phyloP scores from a whole-genome alignment of 2,888 invertebrate species.

The Drosophila anomelani region DNA sequence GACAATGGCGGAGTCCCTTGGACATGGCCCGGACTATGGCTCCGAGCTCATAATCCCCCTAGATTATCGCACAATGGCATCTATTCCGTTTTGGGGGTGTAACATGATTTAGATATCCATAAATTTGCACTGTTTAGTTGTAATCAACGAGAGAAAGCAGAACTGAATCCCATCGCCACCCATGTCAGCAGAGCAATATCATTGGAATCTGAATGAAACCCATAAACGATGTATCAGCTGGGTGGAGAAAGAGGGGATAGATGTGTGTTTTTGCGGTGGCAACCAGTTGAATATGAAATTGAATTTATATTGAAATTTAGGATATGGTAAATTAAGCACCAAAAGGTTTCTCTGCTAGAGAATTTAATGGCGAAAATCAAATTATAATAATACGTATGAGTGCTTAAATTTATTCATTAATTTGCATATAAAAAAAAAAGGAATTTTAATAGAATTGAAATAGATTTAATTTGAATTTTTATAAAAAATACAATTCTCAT shows the following conservation, averaged over 20 bases:
- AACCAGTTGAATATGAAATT: slow-evolving; percentile 71
- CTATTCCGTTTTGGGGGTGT: slow-evolving; percentile 6
- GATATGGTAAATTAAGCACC: not conserved
- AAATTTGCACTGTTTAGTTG: slow-evolving; percentile 45
- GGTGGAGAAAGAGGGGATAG: not conserved
- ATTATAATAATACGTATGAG: not conserved
- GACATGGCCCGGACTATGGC: not conserved
- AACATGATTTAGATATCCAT: slow-evolving; percentile 42
- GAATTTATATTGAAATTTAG: slow-evolving; percentile 30
- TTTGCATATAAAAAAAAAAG: not conserved
- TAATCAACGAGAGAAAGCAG: slow-evolving; percentile 55
- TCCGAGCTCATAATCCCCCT: slow-evolving; percentile 20
- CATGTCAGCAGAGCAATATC: slow-evolving; percentile 55
- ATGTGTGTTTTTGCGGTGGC: slow-evolving; percentile 22
- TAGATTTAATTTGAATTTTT: not conserved
- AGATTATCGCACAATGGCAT: slow-evolving; percentile 41
- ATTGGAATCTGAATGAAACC: slow-evolving; percentile 46
- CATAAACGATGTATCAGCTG: slow-evolving; percentile 16
- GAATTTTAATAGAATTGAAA: not conserved
- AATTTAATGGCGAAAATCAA: not conserved
- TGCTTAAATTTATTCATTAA: not conserved
- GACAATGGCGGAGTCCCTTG: slow-evolving; percentile 10
- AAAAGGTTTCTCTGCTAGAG: not conserved
- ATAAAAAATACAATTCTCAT: not conserved
- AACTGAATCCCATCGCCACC: slow-evolving; percentile 33